Percentiles rank a stretch among this genome's conserved stretches.
Evolutionary conservation across 2,888 invertebrate species (phyloP).

Genomic region (Dynastes grantii): DNA sequence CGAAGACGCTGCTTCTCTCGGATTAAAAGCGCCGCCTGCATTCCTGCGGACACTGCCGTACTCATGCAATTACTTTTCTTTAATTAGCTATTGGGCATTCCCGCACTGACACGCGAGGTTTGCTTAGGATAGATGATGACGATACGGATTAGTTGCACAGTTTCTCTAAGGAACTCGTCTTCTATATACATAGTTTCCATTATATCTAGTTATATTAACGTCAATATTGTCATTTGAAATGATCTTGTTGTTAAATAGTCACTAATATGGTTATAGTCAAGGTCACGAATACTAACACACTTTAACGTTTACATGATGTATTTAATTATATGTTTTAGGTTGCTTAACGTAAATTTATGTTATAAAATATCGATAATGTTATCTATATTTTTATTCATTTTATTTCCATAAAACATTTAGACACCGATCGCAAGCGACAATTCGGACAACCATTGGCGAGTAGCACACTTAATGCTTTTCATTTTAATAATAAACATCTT

Average conservation of each 20-base stretch:
- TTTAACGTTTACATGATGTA: conserved; percentile 4
- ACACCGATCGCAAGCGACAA: conserved; percentile 35
- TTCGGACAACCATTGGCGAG: conserved; percentile 26
- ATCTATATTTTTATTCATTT: not conserved
- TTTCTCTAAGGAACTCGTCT: not conserved
- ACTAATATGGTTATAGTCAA: conserved; percentile 15
- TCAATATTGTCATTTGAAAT: conserved; percentile 21
- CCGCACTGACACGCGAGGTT: not conserved
- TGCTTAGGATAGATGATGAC: not conserved
- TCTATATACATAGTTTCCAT: conserved; percentile 3
- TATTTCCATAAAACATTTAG: conserved; percentile 8
- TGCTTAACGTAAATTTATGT: conserved; percentile 19
- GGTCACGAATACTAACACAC: conserved; percentile 1
- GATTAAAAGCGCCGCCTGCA: conserved; percentile 95
- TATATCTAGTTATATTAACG: not conserved
- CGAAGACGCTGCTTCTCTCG: conserved; percentile 91
- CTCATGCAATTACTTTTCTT: conserved; percentile 67
- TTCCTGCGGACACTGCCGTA: conserved; percentile 77
- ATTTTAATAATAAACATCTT: conserved; percentile 30
- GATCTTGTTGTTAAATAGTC: not conserved
- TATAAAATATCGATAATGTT: conserved; percentile 31
- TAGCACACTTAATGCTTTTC: conserved; percentile 9
- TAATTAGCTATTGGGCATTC: conserved; percentile 23
- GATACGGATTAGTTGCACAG: conserved; percentile 4
- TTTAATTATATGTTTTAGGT: not conserved